phyloP scores from a whole-genome alignment of 2,888 invertebrate genomes.

The Elysia crispata region DNA sequence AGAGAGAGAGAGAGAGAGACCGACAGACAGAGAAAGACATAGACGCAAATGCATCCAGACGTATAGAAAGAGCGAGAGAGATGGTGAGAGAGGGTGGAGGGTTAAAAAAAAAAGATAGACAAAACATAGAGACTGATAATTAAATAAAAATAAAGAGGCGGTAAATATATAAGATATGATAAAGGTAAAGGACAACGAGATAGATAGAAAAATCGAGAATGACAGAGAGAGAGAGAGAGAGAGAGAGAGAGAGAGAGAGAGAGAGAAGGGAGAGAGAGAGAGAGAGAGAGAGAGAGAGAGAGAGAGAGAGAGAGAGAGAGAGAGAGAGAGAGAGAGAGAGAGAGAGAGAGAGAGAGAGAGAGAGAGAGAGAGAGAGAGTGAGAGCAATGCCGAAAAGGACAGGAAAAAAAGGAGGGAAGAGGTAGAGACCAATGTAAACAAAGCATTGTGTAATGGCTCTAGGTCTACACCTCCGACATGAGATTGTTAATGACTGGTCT shows the following conservation, averaged over 20 bases:
- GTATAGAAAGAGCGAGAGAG: neutral
- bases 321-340: neutral
- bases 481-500: no score
- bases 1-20: neutral
- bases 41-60: no score
- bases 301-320: neutral
- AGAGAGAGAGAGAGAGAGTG: neutral
- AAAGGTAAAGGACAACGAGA: neutral
- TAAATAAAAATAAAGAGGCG: no score
- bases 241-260: slow-evolving; percentile 18
- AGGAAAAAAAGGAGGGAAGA: neutral
- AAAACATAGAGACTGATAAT: no score
- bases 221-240: slow-evolving; percentile 6
- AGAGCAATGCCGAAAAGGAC: neutral
- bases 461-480: neutral
- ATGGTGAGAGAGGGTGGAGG: neutral
- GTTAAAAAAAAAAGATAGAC: neutral
- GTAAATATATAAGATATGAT: no score
- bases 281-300: neutral
- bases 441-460: no score
- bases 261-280: slow-evolving; percentile 2
- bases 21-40: neutral
- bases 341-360: neutral
- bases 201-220: neutral
- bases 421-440: no score